Evolutionary conservation across 2,113 vertebrate species (phyloP).

Genomic region (Bubalus kerabau): DNA sequence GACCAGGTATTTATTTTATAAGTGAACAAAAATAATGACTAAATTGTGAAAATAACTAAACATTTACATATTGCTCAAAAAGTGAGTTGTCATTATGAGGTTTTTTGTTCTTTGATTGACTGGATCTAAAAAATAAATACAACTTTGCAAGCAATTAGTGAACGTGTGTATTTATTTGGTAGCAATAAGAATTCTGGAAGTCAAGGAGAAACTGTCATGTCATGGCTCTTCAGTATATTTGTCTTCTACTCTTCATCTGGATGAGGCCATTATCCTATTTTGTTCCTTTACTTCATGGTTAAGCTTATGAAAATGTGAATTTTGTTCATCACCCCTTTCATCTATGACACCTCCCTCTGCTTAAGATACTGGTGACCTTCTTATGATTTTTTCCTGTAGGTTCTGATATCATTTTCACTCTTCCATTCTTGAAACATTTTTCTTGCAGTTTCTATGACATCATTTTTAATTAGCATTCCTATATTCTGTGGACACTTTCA

Average conservation of each 20-base stretch:
- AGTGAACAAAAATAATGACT: neutral
- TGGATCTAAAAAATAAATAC: conserved; percentile 60
- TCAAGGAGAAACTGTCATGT: neutral
- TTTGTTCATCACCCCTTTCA: neutral
- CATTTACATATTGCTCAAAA: neutral
- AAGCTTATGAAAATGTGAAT: neutral
- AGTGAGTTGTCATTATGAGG: neutral
- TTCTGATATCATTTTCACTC: neutral
- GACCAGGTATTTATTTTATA: conserved; percentile 17
- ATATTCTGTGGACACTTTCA: neutral
- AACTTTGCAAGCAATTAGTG: conserved; percentile 1
- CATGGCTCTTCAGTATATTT: neutral
- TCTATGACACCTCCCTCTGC: neutral
- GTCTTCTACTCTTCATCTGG: neutral
- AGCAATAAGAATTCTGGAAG: neutral
- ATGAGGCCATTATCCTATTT: neutral
- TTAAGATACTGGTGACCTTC: neutral
- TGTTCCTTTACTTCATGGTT: neutral
- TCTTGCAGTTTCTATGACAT: neutral
- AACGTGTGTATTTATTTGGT: neutral
- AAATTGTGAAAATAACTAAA: neutral
- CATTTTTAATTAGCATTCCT: neutral
- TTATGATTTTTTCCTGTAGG: neutral
- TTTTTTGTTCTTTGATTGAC: neutral
- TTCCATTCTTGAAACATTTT: neutral